Evolutionary conservation across 2,113 vertebrate species (phyloP).

Genomic region (Ammodramus savannarum): DNA sequence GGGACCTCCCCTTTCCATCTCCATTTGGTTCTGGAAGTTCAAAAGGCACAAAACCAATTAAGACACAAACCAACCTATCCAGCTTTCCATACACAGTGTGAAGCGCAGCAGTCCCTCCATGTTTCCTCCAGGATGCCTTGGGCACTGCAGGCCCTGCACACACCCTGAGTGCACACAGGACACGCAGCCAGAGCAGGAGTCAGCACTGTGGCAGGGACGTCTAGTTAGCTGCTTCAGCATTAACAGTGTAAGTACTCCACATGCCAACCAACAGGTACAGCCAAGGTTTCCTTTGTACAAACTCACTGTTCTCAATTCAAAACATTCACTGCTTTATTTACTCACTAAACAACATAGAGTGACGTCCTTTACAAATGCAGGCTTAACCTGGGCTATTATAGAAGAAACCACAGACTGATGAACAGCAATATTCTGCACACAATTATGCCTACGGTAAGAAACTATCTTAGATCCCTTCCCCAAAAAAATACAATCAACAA

Average conservation of each 20-base stretch:
- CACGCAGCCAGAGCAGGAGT: rapidly evolving
- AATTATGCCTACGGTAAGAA: not conserved
- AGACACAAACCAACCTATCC: not conserved
- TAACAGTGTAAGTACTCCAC: not conserved
- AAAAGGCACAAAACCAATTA: not conserved
- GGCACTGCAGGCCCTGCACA: not conserved
- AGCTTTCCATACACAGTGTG: not conserved
- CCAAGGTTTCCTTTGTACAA: not conserved
- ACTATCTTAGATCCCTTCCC: not conserved
- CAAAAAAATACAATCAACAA: not conserved
- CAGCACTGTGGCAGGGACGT: not conserved
- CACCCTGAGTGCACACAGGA: not conserved
- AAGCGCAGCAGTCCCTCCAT: not conserved
- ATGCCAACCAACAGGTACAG: not conserved
- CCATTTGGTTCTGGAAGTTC: not conserved
- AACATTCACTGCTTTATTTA: not conserved
- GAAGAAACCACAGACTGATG: not conserved
- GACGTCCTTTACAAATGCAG: not conserved
- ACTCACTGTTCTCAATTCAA: not conserved
- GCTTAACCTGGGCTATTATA: not conserved
- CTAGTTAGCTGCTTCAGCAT: not conserved
- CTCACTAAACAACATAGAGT: not conserved
- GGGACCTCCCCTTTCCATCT: not conserved
- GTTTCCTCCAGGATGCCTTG: not conserved
- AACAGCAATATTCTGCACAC: not conserved